These are phyloP conservation scores for Melieria crassipennis DNA, from an alignment of 2,888 invertebrate species.

Conservation along the genomic window DNA sequence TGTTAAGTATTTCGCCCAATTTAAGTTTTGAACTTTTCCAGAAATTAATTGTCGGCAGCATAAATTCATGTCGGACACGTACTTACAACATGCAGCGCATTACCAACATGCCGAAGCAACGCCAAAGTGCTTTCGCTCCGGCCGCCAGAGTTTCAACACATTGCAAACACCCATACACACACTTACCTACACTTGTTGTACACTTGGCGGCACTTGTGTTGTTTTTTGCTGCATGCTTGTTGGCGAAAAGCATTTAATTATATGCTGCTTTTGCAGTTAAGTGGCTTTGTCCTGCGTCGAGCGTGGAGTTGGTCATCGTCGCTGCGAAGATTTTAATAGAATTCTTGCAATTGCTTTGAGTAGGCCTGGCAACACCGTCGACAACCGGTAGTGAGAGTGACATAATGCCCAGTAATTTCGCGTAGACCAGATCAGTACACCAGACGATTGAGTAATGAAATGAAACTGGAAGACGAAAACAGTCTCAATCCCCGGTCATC, in stretches of 20 bases:
- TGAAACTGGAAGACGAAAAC: too few relatives aligned
- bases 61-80: conserved; percentile 39
- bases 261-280: conserved; percentile 35
- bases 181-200: conserved; percentile 1
- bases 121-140: too few relatives aligned
- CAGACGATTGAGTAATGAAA: too few relatives aligned
- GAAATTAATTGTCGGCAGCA: conserved; percentile 39
- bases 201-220: conserved; percentile 7
- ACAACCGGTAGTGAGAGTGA: too few relatives aligned
- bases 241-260: conserved; percentile 33
- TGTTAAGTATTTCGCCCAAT: conserved; percentile 34
- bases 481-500: too few relatives aligned
- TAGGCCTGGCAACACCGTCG: too few relatives aligned
- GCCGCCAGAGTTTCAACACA: too few relatives aligned
- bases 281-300: conserved; percentile 15
- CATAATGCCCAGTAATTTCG: too few relatives aligned
- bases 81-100: neutral
- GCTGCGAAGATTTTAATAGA: neutral
- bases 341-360: neutral
- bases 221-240: conserved; percentile 4
- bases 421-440: too few relatives aligned
- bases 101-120: neutral
- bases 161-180: too few relatives aligned
- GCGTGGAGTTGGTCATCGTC: neutral
- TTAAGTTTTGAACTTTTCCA: conserved; percentile 36